These are phyloP conservation scores for Diprion similis DNA, from an alignment of 1,140 invertebrate species.

Conservation along the genomic window DNA sequence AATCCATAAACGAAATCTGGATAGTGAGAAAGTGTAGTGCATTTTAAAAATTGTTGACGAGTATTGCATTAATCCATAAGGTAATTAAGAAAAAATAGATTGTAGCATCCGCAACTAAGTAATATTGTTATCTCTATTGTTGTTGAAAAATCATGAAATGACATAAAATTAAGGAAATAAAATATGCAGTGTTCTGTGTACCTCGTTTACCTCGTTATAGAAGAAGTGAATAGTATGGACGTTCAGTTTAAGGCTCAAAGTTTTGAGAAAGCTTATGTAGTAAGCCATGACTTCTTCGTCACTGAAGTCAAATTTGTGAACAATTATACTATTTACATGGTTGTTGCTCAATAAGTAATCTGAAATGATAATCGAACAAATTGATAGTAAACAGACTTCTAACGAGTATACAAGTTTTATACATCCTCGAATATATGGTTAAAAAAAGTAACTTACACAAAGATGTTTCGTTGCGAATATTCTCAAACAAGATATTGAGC, in stretches of 20 bases:
- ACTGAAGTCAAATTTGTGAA: constrained; percentile 99
- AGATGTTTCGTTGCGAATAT: constrained; percentile 98
- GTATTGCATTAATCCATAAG: too few relatives aligned
- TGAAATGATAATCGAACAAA: constrained; percentile 63
- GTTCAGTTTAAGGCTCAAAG: constrained; percentile 97
- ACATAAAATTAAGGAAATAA: constrained; percentile 14
- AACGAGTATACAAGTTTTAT: constrained; percentile 9
- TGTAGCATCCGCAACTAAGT: constrained; percentile 2
- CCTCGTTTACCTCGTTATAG: constrained; percentile 92
- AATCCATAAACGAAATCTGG: not conserved
- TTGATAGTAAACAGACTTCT: constrained; percentile 26
- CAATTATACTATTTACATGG: constrained; percentile 99
- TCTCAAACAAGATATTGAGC: constrained; percentile 99
- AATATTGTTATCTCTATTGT: constrained; percentile 15
- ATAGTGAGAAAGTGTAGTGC: constrained; percentile 2
- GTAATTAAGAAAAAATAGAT: too few relatives aligned
- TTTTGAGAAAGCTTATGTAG: constrained; percentile 99
- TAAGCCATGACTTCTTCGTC: constrained; percentile 99
- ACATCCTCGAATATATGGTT: constrained; percentile 15
- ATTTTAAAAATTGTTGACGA: not conserved
- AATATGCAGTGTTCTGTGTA: constrained; percentile 41
- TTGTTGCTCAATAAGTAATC: constrained; percentile 99
- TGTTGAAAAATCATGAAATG: constrained; percentile 21
- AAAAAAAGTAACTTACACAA: constrained; percentile 80
- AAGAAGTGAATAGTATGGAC: constrained; percentile 99